A percentile compares a stretch with the other conserved stretches of the same genome.
phyloP scores from a whole-genome alignment of 2,797 vertebrate species.

The Siniperca scherzeri region DNA sequence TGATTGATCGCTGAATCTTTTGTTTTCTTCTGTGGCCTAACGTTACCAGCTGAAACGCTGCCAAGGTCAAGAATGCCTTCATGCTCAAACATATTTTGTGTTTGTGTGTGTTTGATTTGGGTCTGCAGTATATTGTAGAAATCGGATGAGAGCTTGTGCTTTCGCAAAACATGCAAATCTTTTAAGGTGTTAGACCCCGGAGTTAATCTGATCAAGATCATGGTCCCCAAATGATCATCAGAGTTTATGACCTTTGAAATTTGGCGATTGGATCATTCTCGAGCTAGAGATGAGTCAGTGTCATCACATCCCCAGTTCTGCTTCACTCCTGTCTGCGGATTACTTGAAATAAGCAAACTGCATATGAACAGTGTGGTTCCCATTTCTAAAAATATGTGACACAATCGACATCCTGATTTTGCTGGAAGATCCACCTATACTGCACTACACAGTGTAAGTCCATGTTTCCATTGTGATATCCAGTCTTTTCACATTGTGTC shows the following conservation, averaged over 20 bases:
- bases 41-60: no score
- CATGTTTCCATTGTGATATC: background rate
- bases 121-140: background rate
- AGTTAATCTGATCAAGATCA: background rate
- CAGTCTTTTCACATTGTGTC: background rate
- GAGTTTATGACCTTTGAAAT: background rate
- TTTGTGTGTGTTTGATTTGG: no score
- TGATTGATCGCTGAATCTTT: no score
- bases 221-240: background rate
- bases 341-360: background rate
- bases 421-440: slow-evolving; percentile 13
- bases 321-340: background rate
- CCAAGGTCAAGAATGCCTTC: background rate
- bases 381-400: slow-evolving; percentile 3
- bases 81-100: no score
- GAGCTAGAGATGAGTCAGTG: background rate
- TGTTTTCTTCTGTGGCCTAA: no score
- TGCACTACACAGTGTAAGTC: background rate
- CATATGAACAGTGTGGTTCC: background rate
- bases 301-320: background rate
- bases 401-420: background rate
- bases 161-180: background rate
- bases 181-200: background rate
- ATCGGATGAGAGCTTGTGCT: background rate
- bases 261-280: background rate